These are phyloP conservation scores for Typhlichthys subterraneus DNA, from an alignment of 2,797 vertebrate species.

Conservation along the genomic window DNA sequence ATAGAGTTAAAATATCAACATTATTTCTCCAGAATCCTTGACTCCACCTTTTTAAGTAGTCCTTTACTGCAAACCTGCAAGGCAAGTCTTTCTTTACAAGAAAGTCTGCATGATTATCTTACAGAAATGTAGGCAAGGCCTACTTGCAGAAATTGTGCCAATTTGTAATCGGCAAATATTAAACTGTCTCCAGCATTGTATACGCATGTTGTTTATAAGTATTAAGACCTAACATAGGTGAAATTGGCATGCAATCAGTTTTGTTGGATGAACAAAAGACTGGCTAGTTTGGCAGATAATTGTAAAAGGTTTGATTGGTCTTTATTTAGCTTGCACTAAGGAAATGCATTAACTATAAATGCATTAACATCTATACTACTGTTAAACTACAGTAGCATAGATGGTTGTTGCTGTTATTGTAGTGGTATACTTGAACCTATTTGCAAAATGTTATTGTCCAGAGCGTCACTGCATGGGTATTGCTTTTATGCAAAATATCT, in stretches of 20 bases:
- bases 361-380: conserved; percentile 57
- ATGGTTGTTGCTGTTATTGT: conserved; percentile 33
- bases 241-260: conserved; percentile 18
- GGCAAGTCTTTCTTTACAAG: background rate
- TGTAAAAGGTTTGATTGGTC: conserved; percentile 36
- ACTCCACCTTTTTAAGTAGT: conserved; percentile 18
- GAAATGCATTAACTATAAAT: conserved; percentile 66
- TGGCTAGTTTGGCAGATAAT: conserved; percentile 52
- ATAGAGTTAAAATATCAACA: too few relatives aligned
- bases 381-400: conserved; percentile 33
- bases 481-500: conserved; percentile 52
- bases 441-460: conserved; percentile 54
- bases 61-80: conserved; percentile 8
- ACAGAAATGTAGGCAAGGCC: too few relatives aligned
- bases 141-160: too few relatives aligned
- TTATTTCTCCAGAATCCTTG: conserved; percentile 14
- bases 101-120: too few relatives aligned
- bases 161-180: too few relatives aligned
- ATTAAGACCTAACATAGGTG: background rate
- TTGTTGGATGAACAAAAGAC: conserved; percentile 39
- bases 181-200: too few relatives aligned
- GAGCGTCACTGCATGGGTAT: background rate
- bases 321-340: conserved; percentile 57
- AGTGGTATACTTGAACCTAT: conserved; percentile 50
- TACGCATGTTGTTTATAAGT: too few relatives aligned